A percentile compares a stretch with the other conserved stretches of the same genome.
Conservation (phyloP, 2,113 vertebrate genomes). For the Polyodon spathula region DNA sequence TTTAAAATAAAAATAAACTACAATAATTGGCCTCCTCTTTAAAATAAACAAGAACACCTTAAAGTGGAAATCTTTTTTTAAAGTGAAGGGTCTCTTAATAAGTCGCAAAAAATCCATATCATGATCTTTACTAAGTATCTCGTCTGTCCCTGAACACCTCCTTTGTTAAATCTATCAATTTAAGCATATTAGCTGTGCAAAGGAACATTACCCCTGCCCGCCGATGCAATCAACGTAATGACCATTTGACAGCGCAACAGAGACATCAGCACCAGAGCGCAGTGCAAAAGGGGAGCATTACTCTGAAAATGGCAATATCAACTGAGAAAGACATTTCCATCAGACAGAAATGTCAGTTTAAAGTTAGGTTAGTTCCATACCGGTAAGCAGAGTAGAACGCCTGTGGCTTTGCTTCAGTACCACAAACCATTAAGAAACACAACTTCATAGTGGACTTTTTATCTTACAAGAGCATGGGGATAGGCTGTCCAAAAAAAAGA, state of each 20-base stretch:
- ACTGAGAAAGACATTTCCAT: no score
- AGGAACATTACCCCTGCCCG: slow-evolving; percentile 9
- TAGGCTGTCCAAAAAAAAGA: no score
- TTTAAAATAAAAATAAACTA: no score
- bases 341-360: not conserved
- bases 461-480: no score
- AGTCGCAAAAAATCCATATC: not conserved
- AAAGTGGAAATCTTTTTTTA: no score
- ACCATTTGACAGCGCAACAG: not conserved
- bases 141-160: not conserved
- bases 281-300: not conserved
- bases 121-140: slow-evolving; percentile 1
- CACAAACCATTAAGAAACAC: no score
- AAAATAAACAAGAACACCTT: no score
- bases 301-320: no score
- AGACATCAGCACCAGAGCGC: not conserved
- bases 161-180: slow-evolving; percentile 8
- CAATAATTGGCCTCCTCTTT: no score
- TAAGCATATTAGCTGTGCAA: not conserved
- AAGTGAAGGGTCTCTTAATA: no score
- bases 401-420: not conserved
- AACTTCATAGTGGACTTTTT: no score
- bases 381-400: not conserved
- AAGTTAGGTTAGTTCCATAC: not conserved
- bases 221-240: not conserved